These are phyloP conservation scores for Pelvicachromis taeniatus DNA, from an alignment of 2,113 vertebrate genomes.

Conservation along the genomic window DNA sequence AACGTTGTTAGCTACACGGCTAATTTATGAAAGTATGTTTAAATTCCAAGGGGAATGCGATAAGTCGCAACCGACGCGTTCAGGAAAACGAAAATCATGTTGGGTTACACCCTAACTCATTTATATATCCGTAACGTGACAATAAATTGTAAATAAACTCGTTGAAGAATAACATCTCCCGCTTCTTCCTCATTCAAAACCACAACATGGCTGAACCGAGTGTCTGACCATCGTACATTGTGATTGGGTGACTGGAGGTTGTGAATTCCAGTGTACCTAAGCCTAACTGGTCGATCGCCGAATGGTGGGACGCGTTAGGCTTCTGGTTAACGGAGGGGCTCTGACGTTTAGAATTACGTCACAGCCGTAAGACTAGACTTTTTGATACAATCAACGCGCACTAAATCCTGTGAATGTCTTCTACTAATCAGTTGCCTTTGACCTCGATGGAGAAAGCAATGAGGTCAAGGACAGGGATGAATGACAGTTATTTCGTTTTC, in stretches of 20 bases:
- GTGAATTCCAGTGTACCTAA: slow-evolving; percentile 4
- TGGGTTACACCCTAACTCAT: slow-evolving; percentile 1
- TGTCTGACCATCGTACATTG: background rate
- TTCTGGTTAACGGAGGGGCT: background rate
- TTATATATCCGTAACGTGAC: slow-evolving; percentile 4
- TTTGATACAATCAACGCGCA: background rate
- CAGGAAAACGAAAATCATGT: slow-evolving; percentile 25
- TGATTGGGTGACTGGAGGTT: slow-evolving; percentile 58
- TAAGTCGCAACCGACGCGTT: slow-evolving; percentile 30
- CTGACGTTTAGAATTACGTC: slow-evolving; percentile 25
- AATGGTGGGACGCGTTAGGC: background rate
- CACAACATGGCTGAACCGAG: slow-evolving; percentile 77
- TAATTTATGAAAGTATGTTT: slow-evolving; percentile 58
- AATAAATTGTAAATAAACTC: slow-evolving; percentile 62
- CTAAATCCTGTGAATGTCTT: background rate
- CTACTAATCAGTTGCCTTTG: background rate
- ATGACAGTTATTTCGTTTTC: background rate
- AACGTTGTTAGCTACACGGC: slow-evolving; percentile 54
- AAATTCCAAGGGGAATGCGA: slow-evolving; percentile 32
- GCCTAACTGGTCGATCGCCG: slow-evolving; percentile 12
- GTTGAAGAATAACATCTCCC: slow-evolving; percentile 74
- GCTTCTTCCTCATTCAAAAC: slow-evolving; percentile 86
- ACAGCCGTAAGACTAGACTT: background rate
- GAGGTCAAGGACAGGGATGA: background rate
- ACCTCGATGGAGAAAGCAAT: background rate